Conservation (phyloP, 2,888 invertebrate genomes). For the Serripes groenlandicus region DNA sequence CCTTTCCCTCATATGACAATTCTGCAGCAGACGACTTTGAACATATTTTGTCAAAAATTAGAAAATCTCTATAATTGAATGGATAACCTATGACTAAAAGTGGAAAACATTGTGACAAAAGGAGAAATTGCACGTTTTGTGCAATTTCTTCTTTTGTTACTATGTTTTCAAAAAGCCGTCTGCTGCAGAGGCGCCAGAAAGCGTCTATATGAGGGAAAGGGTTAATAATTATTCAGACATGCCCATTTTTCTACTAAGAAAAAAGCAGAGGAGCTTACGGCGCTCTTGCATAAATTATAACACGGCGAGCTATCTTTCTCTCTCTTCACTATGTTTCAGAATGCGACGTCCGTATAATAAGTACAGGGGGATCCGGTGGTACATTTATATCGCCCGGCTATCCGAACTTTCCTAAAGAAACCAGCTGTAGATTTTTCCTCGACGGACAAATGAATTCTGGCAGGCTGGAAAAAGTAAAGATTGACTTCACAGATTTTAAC, state of each 20-base stretch:
- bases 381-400: constrained; percentile 98
- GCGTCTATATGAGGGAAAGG: neutral
- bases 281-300: neutral
- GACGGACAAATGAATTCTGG: constrained; percentile 97
- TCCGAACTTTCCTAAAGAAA: constrained; percentile 97
- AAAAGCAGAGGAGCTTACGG: too few relatives aligned
- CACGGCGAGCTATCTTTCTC: too few relatives aligned
- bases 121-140: too few relatives aligned
- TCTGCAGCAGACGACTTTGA: too few relatives aligned
- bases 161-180: too few relatives aligned
- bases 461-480: constrained; percentile 96
- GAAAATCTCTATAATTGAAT: too few relatives aligned
- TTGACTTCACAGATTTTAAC: constrained; percentile 95
- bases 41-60: too few relatives aligned
- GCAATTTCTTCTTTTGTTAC: too few relatives aligned
- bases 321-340: constrained; percentile 88
- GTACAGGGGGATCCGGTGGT: constrained; percentile 96
- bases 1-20: too few relatives aligned
- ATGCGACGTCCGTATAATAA: constrained; percentile 99
- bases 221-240: neutral
- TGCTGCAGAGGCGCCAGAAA: too few relatives aligned
- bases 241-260: neutral
- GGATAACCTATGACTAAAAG: too few relatives aligned
- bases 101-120: too few relatives aligned
- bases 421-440: constrained; percentile 98